A percentile compares a stretch with the other conserved stretches of the same genome.
phyloP scores from a whole-genome alignment of 2,888 invertebrate species.

The Tortrix viridana region DNA sequence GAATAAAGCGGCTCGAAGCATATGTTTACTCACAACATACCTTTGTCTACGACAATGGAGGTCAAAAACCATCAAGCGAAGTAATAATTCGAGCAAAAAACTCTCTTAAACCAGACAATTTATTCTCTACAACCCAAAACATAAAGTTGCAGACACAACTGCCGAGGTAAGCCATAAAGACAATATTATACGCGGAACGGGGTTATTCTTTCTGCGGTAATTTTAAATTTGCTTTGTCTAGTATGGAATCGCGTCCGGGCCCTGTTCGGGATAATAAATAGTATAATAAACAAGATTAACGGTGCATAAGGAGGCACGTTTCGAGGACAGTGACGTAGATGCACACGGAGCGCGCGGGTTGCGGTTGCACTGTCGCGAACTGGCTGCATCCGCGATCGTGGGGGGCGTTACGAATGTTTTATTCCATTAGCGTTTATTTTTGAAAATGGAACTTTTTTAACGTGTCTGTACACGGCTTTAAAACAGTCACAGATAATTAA shows the following conservation, averaged over 20 bases:
- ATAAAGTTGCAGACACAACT: conserved; percentile 23
- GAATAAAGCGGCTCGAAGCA: no score
- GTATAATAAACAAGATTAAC: conserved; percentile 82
- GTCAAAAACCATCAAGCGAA: neutral
- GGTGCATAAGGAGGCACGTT: conserved; percentile 80
- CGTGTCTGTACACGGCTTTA: no score
- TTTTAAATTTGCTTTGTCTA: conserved; percentile 59
- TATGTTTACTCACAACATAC: no score
- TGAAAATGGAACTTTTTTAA: no score
- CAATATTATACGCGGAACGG: conserved; percentile 39
- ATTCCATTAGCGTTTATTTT: no score
- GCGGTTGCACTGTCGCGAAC: conserved; percentile 51
- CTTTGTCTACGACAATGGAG: no score
- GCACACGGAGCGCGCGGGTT: conserved; percentile 55
- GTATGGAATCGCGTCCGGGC: conserved; percentile 51
- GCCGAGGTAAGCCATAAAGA: conserved; percentile 31
- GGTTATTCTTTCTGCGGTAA: conserved; percentile 48
- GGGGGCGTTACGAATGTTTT: no score
- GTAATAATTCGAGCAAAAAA: conserved; percentile 3
- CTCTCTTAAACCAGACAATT: conserved; percentile 1
- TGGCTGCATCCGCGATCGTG: conserved; percentile 10
- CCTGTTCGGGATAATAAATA: conserved; percentile 71
- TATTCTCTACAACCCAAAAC: conserved; percentile 19
- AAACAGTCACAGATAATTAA: no score
- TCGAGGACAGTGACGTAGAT: conserved; percentile 75